Conservation (phyloP, 2,797 vertebrate species). For the Cirrhinus molitorella region DNA sequence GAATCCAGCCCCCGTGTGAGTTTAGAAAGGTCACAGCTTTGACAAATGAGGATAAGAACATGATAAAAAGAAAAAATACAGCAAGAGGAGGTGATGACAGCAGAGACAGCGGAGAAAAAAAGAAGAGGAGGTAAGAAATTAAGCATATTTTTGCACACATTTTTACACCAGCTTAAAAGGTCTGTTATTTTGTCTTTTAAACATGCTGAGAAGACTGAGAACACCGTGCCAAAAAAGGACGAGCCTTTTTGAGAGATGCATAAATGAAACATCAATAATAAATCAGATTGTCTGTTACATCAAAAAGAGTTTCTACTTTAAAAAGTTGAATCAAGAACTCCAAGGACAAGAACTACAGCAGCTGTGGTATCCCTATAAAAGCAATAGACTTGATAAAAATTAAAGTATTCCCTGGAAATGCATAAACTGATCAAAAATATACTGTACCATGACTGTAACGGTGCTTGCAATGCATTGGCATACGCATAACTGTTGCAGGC, state of each 20-base stretch:
- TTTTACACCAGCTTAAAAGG: too few species aligned
- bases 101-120: not conserved
- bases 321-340: not conserved
- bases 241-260: not conserved
- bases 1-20: conserved; percentile 33
- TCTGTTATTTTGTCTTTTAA: too few species aligned
- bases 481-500: not conserved
- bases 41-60: conserved; percentile 48
- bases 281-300: not conserved
- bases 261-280: conserved; percentile 26
- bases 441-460: not conserved
- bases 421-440: not conserved
- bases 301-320: not conserved
- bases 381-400: not conserved
- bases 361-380: not conserved
- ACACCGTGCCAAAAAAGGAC: not conserved
- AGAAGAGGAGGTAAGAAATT: not conserved
- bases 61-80: conserved; percentile 1
- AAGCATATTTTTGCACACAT: too few species aligned
- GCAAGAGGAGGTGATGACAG: conserved; percentile 7
- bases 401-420: too few species aligned
- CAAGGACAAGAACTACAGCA: not conserved
- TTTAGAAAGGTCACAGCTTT: conserved; percentile 54
- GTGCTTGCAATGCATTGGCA: not conserved
- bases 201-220: not conserved